phyloP scores from a whole-genome alignment of 2,888 invertebrate genomes.

The Hoplodrina blanda region DNA sequence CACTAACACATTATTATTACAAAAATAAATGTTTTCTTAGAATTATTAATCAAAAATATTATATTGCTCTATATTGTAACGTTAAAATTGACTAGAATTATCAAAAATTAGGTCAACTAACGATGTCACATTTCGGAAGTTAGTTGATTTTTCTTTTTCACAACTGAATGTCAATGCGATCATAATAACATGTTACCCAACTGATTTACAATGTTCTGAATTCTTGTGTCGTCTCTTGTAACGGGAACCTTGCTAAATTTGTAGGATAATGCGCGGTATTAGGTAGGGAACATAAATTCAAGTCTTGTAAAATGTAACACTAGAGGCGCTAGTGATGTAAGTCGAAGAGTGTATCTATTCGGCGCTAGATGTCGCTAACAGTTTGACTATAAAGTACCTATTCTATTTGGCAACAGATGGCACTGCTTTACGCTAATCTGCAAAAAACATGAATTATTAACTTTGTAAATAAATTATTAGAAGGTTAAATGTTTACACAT shows the following conservation, averaged over 20 bases:
- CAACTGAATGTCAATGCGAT: conserved; percentile 76
- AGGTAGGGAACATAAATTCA: conserved; percentile 22
- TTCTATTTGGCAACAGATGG: conserved; percentile 46
- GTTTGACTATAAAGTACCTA: background rate
- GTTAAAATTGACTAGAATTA: conserved; percentile 64
- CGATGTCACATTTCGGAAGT: conserved; percentile 77
- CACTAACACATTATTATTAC: conserved; percentile 59
- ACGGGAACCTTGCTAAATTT: conserved; percentile 59
- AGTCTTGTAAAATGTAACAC: conserved; percentile 24
- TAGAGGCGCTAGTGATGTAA: conserved; percentile 53
- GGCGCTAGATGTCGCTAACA: conserved; percentile 61
- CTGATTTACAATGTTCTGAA: conserved; percentile 56
- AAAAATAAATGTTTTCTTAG: conserved; percentile 53
- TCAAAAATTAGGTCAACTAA: conserved; percentile 75
- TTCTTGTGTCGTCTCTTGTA: conserved; percentile 3
- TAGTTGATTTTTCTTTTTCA: conserved; percentile 69
- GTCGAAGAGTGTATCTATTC: conserved; percentile 29
- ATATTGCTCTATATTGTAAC: conserved; percentile 47
- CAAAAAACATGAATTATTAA: no score
- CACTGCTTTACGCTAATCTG: background rate
- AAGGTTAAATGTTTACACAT: no score
- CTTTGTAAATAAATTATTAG: no score
- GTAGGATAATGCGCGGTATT: conserved; percentile 74
- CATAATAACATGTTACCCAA: conserved; percentile 66
- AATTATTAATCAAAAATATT: conserved; percentile 43